These are phyloP conservation scores for Rhynchopsitta pachyrhyncha DNA, from an alignment of 2,113 vertebrate species.

Conservation along the genomic window DNA sequence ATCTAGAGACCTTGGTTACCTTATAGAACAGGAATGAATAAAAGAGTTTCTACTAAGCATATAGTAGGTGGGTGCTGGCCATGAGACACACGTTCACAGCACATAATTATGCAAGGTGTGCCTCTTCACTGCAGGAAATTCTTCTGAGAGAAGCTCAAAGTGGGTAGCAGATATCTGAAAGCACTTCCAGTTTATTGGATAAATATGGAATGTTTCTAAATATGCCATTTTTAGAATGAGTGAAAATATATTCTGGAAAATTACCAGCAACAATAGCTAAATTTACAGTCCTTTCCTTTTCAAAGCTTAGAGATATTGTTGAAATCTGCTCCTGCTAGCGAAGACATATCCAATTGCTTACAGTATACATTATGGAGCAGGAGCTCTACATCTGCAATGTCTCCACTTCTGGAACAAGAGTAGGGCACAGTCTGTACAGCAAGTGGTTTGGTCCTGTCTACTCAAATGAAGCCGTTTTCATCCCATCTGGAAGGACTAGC, in stretches of 20 bases:
- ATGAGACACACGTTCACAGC: neutral
- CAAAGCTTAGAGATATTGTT: conserved; percentile 5
- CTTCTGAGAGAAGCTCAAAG: conserved; percentile 6
- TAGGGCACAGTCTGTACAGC: neutral
- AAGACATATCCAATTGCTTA: conserved; percentile 9
- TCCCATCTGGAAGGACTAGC: neutral
- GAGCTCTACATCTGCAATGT: neutral
- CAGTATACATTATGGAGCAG: neutral
- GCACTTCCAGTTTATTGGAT: neutral
- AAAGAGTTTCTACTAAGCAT: neutral
- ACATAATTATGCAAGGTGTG: neutral
- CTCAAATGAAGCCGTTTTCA: neutral
- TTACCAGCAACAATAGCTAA: conserved; percentile 28
- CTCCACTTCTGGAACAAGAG: neutral
- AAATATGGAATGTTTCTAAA: conserved; percentile 19
- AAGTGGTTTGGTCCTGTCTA: neutral
- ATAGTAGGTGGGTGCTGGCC: neutral
- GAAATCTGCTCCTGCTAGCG: neutral
- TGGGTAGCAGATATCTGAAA: neutral
- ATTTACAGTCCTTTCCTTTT: neutral
- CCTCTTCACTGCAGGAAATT: conserved; percentile 19
- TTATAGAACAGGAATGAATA: neutral
- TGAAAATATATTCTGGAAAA: neutral
- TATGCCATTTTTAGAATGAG: conserved; percentile 24
- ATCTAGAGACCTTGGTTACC: neutral